Evolutionary conservation across 2,888 invertebrate species (phyloP), one percentile per base, ranked within the genome.

Genomic region (Pteria penguin): DNA sequence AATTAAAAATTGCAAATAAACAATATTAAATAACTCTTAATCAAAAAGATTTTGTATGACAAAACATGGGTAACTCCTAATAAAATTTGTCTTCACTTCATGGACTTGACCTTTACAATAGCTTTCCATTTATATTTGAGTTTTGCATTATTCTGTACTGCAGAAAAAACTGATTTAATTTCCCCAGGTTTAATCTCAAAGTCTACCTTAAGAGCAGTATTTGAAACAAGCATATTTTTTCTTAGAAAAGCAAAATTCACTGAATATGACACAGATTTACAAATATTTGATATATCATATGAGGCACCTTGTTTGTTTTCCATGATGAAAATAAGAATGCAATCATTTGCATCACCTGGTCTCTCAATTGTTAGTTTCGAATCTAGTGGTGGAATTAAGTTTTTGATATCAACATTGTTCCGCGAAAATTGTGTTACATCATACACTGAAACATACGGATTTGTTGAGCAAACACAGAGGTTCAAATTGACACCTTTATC

Each of bases 391-490:
- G 27, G 18, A 26, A 22, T 2, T 8, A 32, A 22, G 22, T 68
- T 31, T 3, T 22, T 11, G 5, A 18, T 22, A 4, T 24, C 22
- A 27, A 22, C 33, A n/a, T 36, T 32, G 8, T 67, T n/a, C n/a
- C n/a, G n/a, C n/a, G n/a, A n/a, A n/a, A n/a, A n/a, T n/a, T n/a
- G n/a, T n/a, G n/a, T n/a, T 18, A 26, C 31, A 26, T 29, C 60
- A 26, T 8, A 80, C 54, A 0, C 29, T 8, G 11, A 66, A 33
- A 11, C 62, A 36, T 5, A 61, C 54, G 4, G 77, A 66, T 18
- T 75, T 52, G 14, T 22, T 31, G 71, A 31, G 29, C 89, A 89
- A 8, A 88, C 71, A 74, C 88, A 89, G 8, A 88, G 69, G 36
- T 81, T 75, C 4, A 87, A 62, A 52, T 83, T 78, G 4, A 87